A percentile compares a stretch with the other conserved stretches of the same genome.
Evolutionary conservation across 2,113 vertebrate species (phyloP).

Genomic region (Crocuta crocuta): DNA sequence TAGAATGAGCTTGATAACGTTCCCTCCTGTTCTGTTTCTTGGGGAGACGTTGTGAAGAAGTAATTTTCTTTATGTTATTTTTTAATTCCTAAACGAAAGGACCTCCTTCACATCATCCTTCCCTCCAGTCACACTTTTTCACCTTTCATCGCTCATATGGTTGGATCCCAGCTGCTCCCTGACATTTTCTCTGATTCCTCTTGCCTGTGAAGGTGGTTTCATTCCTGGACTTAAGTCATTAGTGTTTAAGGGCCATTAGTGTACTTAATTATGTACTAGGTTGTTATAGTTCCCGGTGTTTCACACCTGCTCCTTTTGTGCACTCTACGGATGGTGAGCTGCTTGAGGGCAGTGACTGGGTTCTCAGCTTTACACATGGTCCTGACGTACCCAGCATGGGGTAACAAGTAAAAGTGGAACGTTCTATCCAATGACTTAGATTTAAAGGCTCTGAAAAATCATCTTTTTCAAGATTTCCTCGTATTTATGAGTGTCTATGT

Average conservation of each 20-base stretch:
- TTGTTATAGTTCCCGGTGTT: neutral
- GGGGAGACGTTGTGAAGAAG: constrained; percentile 22
- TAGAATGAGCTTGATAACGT: neutral
- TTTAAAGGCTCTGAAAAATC: neutral
- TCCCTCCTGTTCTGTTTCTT: neutral
- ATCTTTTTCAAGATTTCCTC: neutral
- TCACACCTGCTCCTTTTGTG: neutral
- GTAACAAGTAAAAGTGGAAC: neutral
- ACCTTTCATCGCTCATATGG: neutral
- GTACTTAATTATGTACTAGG: too few species aligned
- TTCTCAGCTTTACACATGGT: neutral
- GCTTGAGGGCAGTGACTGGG: neutral
- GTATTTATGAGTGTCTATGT: neutral
- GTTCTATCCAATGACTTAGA: neutral
- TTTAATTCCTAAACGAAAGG: neutral
- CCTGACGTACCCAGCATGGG: neutral
- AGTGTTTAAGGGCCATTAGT: neutral
- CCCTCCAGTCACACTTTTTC: neutral
- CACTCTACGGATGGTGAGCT: neutral
- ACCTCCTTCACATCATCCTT: neutral
- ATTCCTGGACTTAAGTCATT: neutral
- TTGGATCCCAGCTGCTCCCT: neutral
- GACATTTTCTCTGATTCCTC: neutral
- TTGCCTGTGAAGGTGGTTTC: neutral
- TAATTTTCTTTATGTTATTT: neutral